Evolutionary conservation across 2,113 vertebrate species (phyloP), one percentile per base, ranked within the genome.

Genomic region (Abramis brama): DNA sequence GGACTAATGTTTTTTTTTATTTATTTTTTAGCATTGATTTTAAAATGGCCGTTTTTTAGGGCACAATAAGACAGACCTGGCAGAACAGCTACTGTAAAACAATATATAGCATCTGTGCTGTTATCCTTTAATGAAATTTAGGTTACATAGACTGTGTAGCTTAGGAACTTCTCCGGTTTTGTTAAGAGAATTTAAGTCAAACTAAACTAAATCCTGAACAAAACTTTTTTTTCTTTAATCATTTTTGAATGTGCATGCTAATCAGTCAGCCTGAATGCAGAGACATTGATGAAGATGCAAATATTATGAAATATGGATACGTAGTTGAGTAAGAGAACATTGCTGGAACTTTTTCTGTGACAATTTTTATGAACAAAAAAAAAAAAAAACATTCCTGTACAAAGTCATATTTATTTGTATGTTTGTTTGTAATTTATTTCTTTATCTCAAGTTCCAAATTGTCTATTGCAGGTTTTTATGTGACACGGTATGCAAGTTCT

Each of bases 391-490:
- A 84, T 86, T 68, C 74, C 64, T 86, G 52, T 68, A 81, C 50
- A 75, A 66, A 87, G 45, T 7, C 39, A 4, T 86, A 83, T 86
- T 88, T 88, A 88, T 86, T 83, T 83, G 70, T 74, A 50, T 64
- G 45, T 83, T 83, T 83, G 66, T 66, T 62, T 85, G 57, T 88
- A 86, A 86, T 86, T 86, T 83, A 86, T 88, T 88, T 79, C 74
- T 83, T 86, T 47, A 68, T 27, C 57, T 86, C 73, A 55, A 9
- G 25, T 83, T 79, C 70, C 12, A n/a, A 82, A 68, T 33, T n/a
- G 39, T 30, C 8, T 73, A 62, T 59, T 52, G 21, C 64, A 45
- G 75, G 50, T 59, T 85, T 70, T 66, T 81, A 59, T 81, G 30
- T 52, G 47, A 33, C 47, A n/a, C 15, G 45, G 43, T 68, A 55